Evolutionary conservation across 2,797 vertebrate species (phyloP).

Genomic region (Rhinatrema bivittatum): DNA sequence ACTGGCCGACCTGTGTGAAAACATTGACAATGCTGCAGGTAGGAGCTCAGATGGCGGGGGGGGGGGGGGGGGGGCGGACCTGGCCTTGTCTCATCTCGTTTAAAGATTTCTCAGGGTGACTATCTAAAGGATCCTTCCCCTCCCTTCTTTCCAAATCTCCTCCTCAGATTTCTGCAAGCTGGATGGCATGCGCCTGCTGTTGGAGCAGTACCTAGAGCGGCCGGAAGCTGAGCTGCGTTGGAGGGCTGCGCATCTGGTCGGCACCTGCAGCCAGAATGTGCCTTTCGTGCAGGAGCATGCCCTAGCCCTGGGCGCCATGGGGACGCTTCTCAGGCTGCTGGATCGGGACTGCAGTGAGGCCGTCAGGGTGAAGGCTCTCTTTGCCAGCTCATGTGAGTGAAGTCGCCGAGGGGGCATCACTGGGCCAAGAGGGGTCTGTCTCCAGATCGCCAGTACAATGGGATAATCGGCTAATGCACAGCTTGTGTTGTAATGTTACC

Average conservation of each 20-base stretch:
- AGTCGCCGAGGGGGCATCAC: no score
- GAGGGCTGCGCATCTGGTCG: slow-evolving; percentile 75
- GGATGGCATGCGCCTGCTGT: slow-evolving; percentile 73
- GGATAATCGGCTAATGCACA: background rate
- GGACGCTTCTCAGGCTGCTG: slow-evolving; percentile 67
- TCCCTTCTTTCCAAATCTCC: slow-evolving; percentile 61
- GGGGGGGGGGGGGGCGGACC: fast-evolving
- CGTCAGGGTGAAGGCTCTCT: slow-evolving; percentile 78
- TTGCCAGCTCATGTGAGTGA: slow-evolving; percentile 83
- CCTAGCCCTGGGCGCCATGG: slow-evolving; percentile 61
- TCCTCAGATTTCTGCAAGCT: slow-evolving; percentile 80
- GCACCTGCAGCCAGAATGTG: slow-evolving; percentile 81
- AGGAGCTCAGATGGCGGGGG: background rate
- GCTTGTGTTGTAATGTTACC: no score
- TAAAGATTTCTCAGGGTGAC: no score
- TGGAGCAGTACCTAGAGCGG: slow-evolving; percentile 64
- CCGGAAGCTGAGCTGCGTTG: slow-evolving; percentile 67
- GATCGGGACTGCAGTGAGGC: slow-evolving; percentile 64
- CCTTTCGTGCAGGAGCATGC: slow-evolving; percentile 74
- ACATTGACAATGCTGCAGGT: slow-evolving; percentile 55
- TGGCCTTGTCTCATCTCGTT: no score
- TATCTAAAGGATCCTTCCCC: no score
- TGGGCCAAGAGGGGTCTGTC: background rate
- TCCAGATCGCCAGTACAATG: background rate
- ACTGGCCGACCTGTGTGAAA: slow-evolving; percentile 72